These are phyloP conservation scores for Pelmatolapia mariae DNA, from an alignment of 2,113 vertebrate species.

Conservation along the genomic window DNA sequence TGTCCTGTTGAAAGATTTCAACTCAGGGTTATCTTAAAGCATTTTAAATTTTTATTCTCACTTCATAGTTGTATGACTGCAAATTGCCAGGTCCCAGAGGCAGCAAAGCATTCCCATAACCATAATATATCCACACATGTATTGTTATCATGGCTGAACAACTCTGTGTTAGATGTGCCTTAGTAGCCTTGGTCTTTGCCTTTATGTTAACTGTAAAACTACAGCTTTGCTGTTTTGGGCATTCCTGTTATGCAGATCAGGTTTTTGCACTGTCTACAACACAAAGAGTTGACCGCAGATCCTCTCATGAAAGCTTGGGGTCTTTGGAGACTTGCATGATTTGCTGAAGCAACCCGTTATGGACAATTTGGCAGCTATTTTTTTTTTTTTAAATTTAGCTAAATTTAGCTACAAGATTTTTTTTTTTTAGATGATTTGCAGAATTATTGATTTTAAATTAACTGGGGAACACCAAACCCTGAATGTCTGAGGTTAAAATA, in stretches of 20 bases:
- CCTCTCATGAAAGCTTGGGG: neutral
- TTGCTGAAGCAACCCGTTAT: neutral
- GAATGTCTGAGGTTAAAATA: neutral
- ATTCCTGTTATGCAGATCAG: neutral
- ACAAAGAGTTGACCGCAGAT: neutral
- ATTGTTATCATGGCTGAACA: neutral
- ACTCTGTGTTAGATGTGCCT: neutral
- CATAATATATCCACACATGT: neutral
- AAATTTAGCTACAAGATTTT: neutral
- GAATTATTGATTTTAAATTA: neutral
- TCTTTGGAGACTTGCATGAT: neutral
- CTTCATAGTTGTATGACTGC: neutral
- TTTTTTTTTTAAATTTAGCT: neutral
- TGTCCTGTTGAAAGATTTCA: neutral
- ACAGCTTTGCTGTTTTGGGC: neutral
- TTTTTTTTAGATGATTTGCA: neutral
- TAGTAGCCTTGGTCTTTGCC: neutral
- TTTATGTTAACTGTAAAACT: neutral
- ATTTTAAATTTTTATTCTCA: neutral
- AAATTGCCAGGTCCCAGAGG: neutral
- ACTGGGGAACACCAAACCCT: neutral
- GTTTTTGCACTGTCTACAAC: neutral
- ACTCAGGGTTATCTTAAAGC: neutral
- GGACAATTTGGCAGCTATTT: neutral
- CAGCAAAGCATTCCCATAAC: neutral